Evolutionary conservation across 2,797 vertebrate genomes (phyloP).

Genomic region (Melanogrammus aeglefinus): DNA sequence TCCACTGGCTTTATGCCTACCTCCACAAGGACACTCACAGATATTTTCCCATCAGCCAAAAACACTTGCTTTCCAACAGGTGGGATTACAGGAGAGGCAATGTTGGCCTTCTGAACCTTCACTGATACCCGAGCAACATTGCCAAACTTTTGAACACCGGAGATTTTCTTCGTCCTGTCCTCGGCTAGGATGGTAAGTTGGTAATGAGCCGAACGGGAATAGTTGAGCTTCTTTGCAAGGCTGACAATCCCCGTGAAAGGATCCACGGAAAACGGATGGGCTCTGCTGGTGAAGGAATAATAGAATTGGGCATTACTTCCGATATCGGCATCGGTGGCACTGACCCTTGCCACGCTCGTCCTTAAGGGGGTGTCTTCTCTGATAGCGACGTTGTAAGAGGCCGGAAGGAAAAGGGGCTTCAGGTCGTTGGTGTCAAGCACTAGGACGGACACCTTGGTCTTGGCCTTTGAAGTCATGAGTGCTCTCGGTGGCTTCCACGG

Average conservation of each 20-base stretch:
- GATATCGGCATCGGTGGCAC: conserved; percentile 89
- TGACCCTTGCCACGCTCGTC: conserved; percentile 81
- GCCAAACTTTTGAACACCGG: conserved; percentile 83
- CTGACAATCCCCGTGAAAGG: conserved; percentile 86
- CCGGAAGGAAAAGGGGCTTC: conserved; percentile 94
- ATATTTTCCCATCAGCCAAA: conserved; percentile 64
- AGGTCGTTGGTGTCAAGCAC: conserved; percentile 94
- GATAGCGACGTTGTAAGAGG: conserved; percentile 86
- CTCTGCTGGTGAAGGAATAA: conserved; percentile 82
- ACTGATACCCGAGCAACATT: conserved; percentile 83
- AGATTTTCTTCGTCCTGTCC: conserved; percentile 90
- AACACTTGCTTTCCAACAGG: conserved; percentile 47
- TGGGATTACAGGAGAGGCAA: conserved; percentile 71
- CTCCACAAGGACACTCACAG: conserved; percentile 76
- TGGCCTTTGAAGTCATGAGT: conserved; percentile 74
- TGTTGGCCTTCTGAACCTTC: conserved; percentile 74
- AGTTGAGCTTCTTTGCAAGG: conserved; percentile 79
- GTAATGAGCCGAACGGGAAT: conserved; percentile 75
- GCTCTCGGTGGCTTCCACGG: conserved; percentile 84
- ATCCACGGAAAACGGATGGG: conserved; percentile 81
- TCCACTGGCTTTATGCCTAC: conserved; percentile 73
- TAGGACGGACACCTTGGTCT: conserved; percentile 84
- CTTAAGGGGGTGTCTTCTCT: conserved; percentile 81
- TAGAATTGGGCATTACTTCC: conserved; percentile 93
- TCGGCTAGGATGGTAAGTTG: conserved; percentile 89